Conservation (phyloP, 2,888 invertebrate genomes). For the Rhamphomyia laevipes region DNA sequence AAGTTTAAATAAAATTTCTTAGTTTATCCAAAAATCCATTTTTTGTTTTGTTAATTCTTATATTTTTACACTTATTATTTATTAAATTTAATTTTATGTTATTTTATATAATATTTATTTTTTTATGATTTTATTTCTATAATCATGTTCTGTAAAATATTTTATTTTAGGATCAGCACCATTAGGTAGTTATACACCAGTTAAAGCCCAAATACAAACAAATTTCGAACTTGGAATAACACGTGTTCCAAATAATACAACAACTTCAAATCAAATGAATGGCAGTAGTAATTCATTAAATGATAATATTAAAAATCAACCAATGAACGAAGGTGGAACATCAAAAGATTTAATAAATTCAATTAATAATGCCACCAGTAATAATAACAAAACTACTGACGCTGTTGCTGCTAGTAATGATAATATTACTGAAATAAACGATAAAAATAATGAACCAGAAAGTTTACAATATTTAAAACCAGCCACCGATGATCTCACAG, state of each 20-base stretch:
- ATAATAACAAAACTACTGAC: background rate
- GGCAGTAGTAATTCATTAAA: constrained; percentile 6
- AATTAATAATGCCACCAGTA: background rate
- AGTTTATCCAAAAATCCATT: background rate
- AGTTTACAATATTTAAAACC: constrained; percentile 30
- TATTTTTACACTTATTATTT: background rate
- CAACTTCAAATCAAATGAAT: constrained; percentile 2
- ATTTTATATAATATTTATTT: background rate
- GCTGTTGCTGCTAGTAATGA: background rate
- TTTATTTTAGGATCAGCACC: constrained; percentile 44
- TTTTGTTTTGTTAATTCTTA: background rate
- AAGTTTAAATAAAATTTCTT: background rate
- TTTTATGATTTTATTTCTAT: background rate
- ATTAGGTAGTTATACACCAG: constrained; percentile 73
- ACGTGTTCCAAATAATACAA: constrained; percentile 38
- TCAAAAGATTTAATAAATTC: constrained; percentile 14
- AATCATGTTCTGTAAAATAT: constrained; percentile 5
- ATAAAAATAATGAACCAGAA: constrained; percentile 18
- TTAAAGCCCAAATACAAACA: constrained; percentile 53
- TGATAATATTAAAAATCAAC: constrained; percentile 16
- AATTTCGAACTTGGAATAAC: constrained; percentile 72
- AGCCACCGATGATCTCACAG: constrained; percentile 32
- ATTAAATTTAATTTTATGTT: background rate
- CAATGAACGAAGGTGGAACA: constrained; percentile 2
- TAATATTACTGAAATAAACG: constrained; percentile 3